These are phyloP conservation scores for Drosophila prolongata DNA, from an alignment of 2,888 invertebrate genomes.

Conservation along the genomic window DNA sequence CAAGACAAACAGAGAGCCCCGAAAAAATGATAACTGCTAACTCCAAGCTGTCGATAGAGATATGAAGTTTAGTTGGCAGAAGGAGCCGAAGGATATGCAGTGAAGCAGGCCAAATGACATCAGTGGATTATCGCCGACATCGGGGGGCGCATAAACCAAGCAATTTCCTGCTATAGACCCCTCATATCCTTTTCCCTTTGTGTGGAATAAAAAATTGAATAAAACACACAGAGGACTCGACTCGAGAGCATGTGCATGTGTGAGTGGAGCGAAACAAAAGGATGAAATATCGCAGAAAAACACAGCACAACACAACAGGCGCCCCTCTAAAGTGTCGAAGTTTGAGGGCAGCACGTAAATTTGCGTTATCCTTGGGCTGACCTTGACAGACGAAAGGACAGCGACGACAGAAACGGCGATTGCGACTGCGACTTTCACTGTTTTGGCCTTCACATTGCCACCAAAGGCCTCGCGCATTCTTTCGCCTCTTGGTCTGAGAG, in stretches of 20 bases:
- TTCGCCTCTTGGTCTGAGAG: slow-evolving; percentile 24
- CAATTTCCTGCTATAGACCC: slow-evolving; percentile 55
- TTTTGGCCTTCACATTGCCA: slow-evolving; percentile 35
- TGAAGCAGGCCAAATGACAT: slow-evolving; percentile 74
- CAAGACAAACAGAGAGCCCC: slow-evolving; percentile 20
- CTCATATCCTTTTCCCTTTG: slow-evolving; percentile 36
- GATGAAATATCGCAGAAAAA: slow-evolving; percentile 64
- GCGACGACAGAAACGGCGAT: not conserved
- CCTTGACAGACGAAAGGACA: slow-evolving; percentile 62
- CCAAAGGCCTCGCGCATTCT: slow-evolving; percentile 50
- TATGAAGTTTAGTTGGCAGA: slow-evolving; percentile 44
- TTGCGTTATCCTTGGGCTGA: slow-evolving; percentile 78
- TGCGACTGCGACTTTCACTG: slow-evolving; percentile 18
- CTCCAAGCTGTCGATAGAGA: slow-evolving; percentile 71
- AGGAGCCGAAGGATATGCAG: slow-evolving; percentile 27
- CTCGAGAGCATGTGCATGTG: slow-evolving; percentile 22
- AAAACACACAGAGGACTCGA: slow-evolving; percentile 32
- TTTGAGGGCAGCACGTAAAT: slow-evolving; percentile 65
- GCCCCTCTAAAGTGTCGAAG: slow-evolving; percentile 56
- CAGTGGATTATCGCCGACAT: slow-evolving; percentile 76
- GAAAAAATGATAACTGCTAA: slow-evolving; percentile 36
- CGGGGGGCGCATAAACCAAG: slow-evolving; percentile 57
- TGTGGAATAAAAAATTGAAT: slow-evolving; percentile 62
- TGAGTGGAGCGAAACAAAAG: slow-evolving; percentile 60
- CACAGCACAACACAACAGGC: slow-evolving; percentile 14